These are phyloP conservation scores for Nansenia antarctica DNA, from an alignment of 2,113 vertebrate genomes.

Conservation along the genomic window DNA sequence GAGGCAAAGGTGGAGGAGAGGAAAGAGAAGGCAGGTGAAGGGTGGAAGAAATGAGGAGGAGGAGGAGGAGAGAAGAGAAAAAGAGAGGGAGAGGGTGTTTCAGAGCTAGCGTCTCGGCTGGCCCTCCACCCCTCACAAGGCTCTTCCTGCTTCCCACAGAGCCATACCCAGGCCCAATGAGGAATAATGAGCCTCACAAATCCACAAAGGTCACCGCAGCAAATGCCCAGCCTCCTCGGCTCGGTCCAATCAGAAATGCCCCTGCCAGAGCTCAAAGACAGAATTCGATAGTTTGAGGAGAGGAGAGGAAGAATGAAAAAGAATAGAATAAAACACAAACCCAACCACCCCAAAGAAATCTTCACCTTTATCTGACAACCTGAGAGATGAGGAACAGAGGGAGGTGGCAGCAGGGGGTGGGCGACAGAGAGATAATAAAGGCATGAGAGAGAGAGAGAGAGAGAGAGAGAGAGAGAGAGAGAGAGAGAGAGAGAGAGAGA, in stretches of 20 bases:
- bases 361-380: conserved; percentile 67
- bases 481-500: too few relatives aligned
- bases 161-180: conserved; percentile 54
- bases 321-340: conserved; percentile 26
- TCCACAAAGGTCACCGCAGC: conserved; percentile 70
- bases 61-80: conserved; percentile 9
- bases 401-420: conserved; percentile 39
- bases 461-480: background rate
- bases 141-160: conserved; percentile 50
- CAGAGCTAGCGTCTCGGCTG: conserved; percentile 26
- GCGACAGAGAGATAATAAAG: conserved; percentile 7
- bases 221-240: conserved; percentile 49
- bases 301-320: conserved; percentile 18
- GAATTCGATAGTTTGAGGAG: conserved; percentile 45
- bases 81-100: conserved; percentile 21
- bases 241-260: conserved; percentile 60
- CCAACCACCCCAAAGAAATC: conserved; percentile 52
- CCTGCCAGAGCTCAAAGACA: conserved; percentile 46
- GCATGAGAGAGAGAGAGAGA: conserved; percentile 26
- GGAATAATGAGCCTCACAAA: conserved; percentile 75
- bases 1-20: conserved; percentile 38
- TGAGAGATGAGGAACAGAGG: conserved; percentile 49
- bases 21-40: conserved; percentile 29
- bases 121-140: conserved; percentile 52
- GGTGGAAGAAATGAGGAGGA: conserved; percentile 4